A percentile compares a stretch with the other conserved stretches of the same genome.
Conservation (phyloP, 2,113 vertebrate species). For the Nerophis lumbriciformis region DNA sequence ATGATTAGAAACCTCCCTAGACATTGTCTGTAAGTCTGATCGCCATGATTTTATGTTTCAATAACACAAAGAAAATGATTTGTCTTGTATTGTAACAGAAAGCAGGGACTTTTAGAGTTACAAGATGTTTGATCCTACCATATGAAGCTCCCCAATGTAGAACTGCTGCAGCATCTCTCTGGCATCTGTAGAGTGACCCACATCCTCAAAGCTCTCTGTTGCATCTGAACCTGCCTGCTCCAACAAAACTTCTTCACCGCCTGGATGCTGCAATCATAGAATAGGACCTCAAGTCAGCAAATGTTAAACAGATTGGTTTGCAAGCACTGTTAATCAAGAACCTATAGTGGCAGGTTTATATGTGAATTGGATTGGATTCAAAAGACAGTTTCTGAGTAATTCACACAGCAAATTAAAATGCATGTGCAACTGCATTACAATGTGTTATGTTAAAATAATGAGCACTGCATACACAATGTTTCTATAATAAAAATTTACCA, state of each 20-base stretch:
- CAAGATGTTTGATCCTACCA: conserved; percentile 69
- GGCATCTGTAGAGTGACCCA: conserved; percentile 90
- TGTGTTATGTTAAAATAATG: too few relatives aligned
- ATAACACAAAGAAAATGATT: neutral
- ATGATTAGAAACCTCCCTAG: too few relatives aligned
- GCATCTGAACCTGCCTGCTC: conserved; percentile 88
- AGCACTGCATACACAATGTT: too few relatives aligned
- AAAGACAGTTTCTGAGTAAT: too few relatives aligned
- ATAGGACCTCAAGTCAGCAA: neutral
- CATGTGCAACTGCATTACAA: too few relatives aligned
- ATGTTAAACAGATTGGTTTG: neutral
- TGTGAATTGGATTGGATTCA: too few relatives aligned
- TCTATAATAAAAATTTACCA: too few relatives aligned
- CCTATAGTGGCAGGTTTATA: too few relatives aligned
- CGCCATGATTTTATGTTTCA: too few relatives aligned
- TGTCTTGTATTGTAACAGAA: neutral
- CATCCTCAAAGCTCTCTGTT: conserved; percentile 92
- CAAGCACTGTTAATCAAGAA: neutral
- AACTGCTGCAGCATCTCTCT: conserved; percentile 91
- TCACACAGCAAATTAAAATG: too few relatives aligned
- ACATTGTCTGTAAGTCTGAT: too few relatives aligned
- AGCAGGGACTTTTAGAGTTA: neutral
- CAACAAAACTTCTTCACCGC: conserved; percentile 89
- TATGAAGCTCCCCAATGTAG: conserved; percentile 84
- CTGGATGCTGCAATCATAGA: conserved; percentile 82